Conservation (phyloP, 2,797 vertebrate genomes). For the Micrastur ruficollis region DNA sequence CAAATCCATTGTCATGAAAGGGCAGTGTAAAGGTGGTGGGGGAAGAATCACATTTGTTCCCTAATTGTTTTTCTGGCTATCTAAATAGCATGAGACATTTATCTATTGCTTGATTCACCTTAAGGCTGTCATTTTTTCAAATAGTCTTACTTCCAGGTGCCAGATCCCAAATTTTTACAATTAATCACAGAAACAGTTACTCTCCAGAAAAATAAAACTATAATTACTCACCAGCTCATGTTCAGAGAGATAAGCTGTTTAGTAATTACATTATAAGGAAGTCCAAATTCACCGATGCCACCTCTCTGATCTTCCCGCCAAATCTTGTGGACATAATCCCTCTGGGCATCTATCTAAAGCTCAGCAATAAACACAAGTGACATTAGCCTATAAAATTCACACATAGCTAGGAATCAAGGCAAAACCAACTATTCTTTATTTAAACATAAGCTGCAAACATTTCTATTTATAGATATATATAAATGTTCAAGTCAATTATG, state of each 20-base stretch:
- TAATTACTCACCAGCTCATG: slow-evolving; percentile 68
- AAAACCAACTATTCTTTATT: not conserved
- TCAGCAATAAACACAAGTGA: not conserved
- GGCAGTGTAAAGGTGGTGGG: not conserved
- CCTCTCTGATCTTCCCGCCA: slow-evolving; percentile 59
- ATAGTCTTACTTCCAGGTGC: not conserved
- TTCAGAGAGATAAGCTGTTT: slow-evolving; percentile 77
- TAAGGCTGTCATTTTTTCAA: not conserved
- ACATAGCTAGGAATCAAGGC: not conserved
- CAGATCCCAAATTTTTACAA: not conserved
- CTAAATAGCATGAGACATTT: not conserved
- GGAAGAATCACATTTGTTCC: not conserved
- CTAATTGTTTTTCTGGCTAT: not conserved
- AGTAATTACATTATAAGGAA: slow-evolving; percentile 73
- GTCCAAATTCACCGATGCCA: slow-evolving; percentile 64
- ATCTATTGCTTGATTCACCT: not conserved
- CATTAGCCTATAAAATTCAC: not conserved
- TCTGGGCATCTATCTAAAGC: slow-evolving; percentile 76
- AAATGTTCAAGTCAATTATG: not conserved
- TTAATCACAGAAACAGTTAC: not conserved
- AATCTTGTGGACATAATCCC: slow-evolving; percentile 72
- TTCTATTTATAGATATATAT: not conserved
- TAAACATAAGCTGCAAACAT: not conserved
- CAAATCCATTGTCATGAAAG: not conserved
- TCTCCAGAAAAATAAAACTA: not conserved